Evolutionary conservation across 2,888 invertebrate species (phyloP), one percentile per base, ranked within the genome.

Genomic region (Coenonympha arcania): DNA sequence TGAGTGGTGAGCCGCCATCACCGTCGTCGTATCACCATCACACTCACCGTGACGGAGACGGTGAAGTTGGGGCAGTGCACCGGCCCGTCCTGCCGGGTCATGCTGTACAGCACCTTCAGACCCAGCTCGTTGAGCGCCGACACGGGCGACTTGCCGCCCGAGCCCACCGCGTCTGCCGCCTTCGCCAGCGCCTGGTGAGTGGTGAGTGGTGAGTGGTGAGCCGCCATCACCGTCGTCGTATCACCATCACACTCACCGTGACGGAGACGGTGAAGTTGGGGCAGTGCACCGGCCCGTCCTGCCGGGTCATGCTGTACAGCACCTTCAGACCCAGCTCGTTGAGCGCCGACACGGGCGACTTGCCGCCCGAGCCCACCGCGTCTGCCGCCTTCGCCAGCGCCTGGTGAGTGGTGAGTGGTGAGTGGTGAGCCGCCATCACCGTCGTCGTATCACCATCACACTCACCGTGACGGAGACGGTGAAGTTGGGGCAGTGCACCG

Each of bases 181-280:
- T 28, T 28, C 11, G 28, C 11, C 5, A 13, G 11, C 3, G 82
- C 79, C 83, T 83, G 61, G 0, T 30, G 11, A 33, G 6, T 9
- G 18, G 13, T 11, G 6, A 20, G 9, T 28, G 28, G 11, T 11
- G 4, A 28, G 11, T 13, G 30, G 30, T 13, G 3, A 19, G 2
- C 26, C 26, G n/a, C 9, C n/a, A 4, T 26, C 26, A n/a, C n/a
- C n/a, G n/a, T n/a, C n/a, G n/a, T n/a, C n/a, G n/a, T n/a, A n/a
- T n/a, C n/a, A 5, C 11, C 1, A 6, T 30, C 30, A 30, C 2
- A 30, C 13, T 30, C 28, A 28, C 28, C 0, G 28, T 28, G 28
- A 28, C 28, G 3, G 28, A 28, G 4, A 28, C 28, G 9, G 28
- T 11, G 28, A 28, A 28, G 28, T 28, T 28, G 28, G 28, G 13